Conservation (phyloP, 1,140 invertebrate genomes). For the Papilio glaucus region DNA sequence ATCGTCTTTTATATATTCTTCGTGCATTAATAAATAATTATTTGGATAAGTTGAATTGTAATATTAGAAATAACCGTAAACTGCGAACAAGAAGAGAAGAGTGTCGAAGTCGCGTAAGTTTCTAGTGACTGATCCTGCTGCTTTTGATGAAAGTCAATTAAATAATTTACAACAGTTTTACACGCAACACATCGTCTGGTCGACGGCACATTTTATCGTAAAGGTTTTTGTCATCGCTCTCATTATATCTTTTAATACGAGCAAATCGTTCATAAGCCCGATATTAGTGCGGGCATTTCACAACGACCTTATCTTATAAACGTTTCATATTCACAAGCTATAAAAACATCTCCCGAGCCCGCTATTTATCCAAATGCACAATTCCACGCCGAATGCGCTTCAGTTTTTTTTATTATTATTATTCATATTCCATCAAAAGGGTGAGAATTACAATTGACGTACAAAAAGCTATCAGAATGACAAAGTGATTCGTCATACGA, state of each 20-base stretch:
- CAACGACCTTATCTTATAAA: slow-evolving; percentile 14
- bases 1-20: too few relatives aligned
- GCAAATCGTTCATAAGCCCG: background rate
- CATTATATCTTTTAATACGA: background rate
- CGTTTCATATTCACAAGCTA: slow-evolving; percentile 16
- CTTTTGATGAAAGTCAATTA: background rate
- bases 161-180: background rate
- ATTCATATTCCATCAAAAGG: slow-evolving; percentile 59
- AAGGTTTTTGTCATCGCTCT: background rate
- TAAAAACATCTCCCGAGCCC: slow-evolving; percentile 23
- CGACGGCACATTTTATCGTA: background rate
- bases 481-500: slow-evolving; percentile 77
- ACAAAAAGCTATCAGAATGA: slow-evolving; percentile 75
- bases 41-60: too few relatives aligned
- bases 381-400: slow-evolving; percentile 37
- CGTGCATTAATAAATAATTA: too few relatives aligned
- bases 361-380: slow-evolving; percentile 31
- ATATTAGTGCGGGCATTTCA: background rate
- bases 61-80: background rate
- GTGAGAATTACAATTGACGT: slow-evolving; percentile 72
- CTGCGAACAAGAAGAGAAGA: too few relatives aligned
- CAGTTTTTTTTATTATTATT: slow-evolving; percentile 40
- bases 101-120: background rate
- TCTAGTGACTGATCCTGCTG: too few relatives aligned
- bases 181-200: background rate